Conservation (phyloP, 2,113 vertebrate species). For the Phodopus roborovskii region DNA sequence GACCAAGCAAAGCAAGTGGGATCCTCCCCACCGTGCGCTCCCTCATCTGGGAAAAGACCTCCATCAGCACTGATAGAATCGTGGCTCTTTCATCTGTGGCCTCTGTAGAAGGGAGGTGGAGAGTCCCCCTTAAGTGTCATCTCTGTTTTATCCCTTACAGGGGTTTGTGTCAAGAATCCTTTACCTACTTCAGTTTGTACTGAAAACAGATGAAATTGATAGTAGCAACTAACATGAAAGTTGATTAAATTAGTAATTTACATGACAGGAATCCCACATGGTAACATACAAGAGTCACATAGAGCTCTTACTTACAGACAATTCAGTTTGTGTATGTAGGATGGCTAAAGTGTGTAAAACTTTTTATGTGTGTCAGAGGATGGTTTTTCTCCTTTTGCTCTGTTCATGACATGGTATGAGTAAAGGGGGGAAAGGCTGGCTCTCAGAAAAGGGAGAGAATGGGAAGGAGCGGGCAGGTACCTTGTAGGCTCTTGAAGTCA, state of each 20-base stretch:
- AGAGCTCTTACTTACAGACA: background rate
- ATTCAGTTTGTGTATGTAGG: background rate
- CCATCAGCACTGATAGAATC: background rate
- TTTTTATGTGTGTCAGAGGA: background rate
- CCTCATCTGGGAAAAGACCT: background rate
- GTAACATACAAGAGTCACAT: background rate
- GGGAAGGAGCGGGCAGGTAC: background rate
- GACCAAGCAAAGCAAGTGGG: background rate
- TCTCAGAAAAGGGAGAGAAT: background rate
- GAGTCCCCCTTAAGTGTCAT: background rate
- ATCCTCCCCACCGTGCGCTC: background rate
- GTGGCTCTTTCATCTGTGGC: background rate
- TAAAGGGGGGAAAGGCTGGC: background rate
- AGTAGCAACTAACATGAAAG: background rate
- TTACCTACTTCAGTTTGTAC: background rate
- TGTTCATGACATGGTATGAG: background rate
- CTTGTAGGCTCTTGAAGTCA: background rate
- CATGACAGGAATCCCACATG: background rate
- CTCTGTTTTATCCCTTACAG: background rate
- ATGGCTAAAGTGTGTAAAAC: background rate
- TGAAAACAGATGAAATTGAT: background rate
- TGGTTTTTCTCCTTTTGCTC: background rate
- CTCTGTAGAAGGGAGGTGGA: background rate
- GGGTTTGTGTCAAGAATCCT: slow-evolving; percentile 12
- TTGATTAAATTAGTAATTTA: background rate